These are phyloP conservation scores for Sussaba pulchella DNA, from an alignment of 2,888 invertebrate genomes.

Conservation along the genomic window DNA sequence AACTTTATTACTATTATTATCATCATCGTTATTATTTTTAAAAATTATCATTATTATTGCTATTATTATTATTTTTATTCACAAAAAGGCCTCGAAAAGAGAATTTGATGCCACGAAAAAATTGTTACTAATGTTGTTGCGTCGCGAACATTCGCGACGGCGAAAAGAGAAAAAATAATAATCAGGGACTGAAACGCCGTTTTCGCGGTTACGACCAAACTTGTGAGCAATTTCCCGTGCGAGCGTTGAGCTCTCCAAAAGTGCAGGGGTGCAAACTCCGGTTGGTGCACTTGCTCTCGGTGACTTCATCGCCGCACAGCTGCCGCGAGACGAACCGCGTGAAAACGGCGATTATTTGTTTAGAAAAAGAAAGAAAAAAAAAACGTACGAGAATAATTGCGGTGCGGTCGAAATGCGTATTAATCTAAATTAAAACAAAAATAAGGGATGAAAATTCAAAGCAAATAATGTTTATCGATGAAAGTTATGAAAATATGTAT, in stretches of 20 bases:
- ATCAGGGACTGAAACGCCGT: conserved; percentile 40
- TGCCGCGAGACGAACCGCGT: not conserved
- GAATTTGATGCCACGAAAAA: conserved; percentile 29
- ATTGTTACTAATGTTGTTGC: conserved; percentile 8
- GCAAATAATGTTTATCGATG: conserved; percentile 13
- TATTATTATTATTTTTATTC: too few relatives aligned
- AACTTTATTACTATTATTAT: conserved; percentile 2
- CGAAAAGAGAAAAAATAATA: too few relatives aligned
- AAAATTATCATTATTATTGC: too few relatives aligned
- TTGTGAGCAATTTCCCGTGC: conserved; percentile 13
- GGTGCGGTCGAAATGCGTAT: not conserved
- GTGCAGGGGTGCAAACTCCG: conserved; percentile 40
- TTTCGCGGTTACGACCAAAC: not conserved
- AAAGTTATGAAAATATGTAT: not conserved
- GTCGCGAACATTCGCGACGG: conserved; percentile 6
- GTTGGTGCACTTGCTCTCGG: conserved; percentile 43
- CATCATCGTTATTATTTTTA: not conserved
- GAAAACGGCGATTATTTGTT: conserved; percentile 13
- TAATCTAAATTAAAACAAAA: conserved; percentile 9
- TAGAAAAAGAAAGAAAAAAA: too few relatives aligned
- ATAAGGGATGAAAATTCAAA: not conserved
- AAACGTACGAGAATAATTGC: conserved; percentile 11
- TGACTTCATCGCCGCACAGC: conserved; percentile 48
- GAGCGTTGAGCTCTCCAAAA: conserved; percentile 63
- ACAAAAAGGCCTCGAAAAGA: conserved; percentile 41